Base-by-base conservation (phyloP, 2,888 invertebrate genomes). In the Heliconius hortense region DNA sequence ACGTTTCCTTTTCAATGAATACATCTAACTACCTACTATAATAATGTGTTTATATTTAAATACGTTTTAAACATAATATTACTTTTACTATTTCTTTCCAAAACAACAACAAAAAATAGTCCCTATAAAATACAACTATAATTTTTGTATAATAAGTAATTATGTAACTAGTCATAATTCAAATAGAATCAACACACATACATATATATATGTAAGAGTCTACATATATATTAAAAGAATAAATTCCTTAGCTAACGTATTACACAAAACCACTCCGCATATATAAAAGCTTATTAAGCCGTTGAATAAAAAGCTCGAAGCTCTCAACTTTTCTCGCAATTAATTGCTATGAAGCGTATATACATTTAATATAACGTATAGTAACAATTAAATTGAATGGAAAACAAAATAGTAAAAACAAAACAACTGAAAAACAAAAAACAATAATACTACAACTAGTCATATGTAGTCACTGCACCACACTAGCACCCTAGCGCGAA, bases 401-500 rank as follows among this genome's bases (percentile, higher is more conserved):
- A 39, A 64, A 64, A n/a, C 35, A 39, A 64, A 64, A 66, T 24
- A 67, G n/a, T 24, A 53, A n/a, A 69, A 68, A 73, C 31, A 43
- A 72, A 71, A 72, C 35, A 43, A 60, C 26, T 21, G 28, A 66
- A 48, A 26, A 21, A 63, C n/a, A 53, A 70, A 39, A 66, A 60
- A 67, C 39, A 74, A 39, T 26, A 60, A 71, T 28, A 62, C 39
- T 62, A 71, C 35, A 71, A 60, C 53, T 15, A 21, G 26, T 28
- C 70, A 70, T 35, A 70, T 35, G 24, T 68, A 53, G 21, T 24
- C 70, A 64, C 48, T 62, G 71, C 31, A 71, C 62, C 69, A 64
- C 74, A 39, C 73, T 53, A 66, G 60, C 71, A 74, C 73, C 74
- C 77, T 67, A 76, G 67, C 74, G 63, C 67, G 59, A 74, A 70